These are phyloP conservation scores for Bombus huntii DNA, from an alignment of 1,140 invertebrate species.

Conservation along the genomic window DNA sequence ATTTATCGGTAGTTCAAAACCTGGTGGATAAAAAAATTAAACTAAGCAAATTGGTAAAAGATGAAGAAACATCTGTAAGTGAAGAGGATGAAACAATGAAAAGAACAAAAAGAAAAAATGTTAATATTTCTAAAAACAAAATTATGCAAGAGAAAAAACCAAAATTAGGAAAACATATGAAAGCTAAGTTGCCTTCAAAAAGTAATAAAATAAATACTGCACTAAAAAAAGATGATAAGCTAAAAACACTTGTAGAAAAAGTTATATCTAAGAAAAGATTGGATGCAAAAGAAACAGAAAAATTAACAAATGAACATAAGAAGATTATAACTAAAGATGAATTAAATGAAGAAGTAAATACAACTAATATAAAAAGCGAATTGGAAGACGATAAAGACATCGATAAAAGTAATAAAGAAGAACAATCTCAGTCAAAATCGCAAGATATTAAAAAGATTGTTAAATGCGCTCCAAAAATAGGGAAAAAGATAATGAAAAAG, in stretches of 20 bases:
- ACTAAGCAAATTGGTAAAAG: constrained; percentile 75
- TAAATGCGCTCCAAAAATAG: constrained; percentile 69
- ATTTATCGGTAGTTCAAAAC: constrained; percentile 76
- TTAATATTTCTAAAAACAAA: constrained; percentile 62
- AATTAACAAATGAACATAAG: constrained; percentile 67
- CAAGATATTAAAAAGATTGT: constrained; percentile 68
- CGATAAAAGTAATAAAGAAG: constrained; percentile 75
- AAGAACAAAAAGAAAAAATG: constrained; percentile 67
- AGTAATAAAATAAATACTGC: constrained; percentile 70
- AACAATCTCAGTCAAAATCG: constrained; percentile 43
- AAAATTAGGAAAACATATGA: constrained; percentile 77
- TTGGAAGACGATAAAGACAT: constrained; percentile 73
- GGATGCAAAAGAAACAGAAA: constrained; percentile 75
- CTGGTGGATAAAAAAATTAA: constrained; percentile 79
- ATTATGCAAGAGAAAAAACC: constrained; percentile 71
- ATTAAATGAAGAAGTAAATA: constrained; percentile 58
- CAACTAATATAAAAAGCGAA: constrained; percentile 74
- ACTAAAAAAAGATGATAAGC: constrained; percentile 75
- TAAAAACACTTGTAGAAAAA: constrained; percentile 77
- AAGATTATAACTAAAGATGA: constrained; percentile 72
- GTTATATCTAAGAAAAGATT: constrained; percentile 74
- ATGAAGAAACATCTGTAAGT: constrained; percentile 53
- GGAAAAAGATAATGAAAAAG: constrained; percentile 73
- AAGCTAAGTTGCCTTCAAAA: constrained; percentile 75
- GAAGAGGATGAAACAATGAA: constrained; percentile 68